Evolutionary conservation across 2,797 vertebrate species (phyloP), one percentile per base, ranked within the genome.

Genomic region (Botia almorhae): DNA sequence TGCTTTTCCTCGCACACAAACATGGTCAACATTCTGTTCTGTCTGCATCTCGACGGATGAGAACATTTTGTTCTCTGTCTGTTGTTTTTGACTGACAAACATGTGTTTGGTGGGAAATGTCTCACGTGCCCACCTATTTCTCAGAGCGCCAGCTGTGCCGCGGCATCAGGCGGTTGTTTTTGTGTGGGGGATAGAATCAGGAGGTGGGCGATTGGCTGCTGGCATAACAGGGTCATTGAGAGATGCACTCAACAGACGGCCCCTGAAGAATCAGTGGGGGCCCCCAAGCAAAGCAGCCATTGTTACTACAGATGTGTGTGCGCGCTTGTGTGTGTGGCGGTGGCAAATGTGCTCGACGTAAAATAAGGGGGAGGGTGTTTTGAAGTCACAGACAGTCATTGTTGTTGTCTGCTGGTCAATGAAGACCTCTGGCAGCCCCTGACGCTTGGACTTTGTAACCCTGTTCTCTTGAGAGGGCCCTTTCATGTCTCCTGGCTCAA

Each of bases 371-470:
- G 76, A 80, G 76, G 70, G 51, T 69, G 75, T 69, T 65, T 74
- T 81, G 53, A 10, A 81, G 43, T 70, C 85, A 85, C 76, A 85
- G 81, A 80, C 76, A 21, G 79, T 71, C 81, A 83, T 82, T 86
- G 85, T 83, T 83, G 78, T 79, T 73, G 81, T 85, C 85, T 81
- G 72, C 76, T 74, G 81, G 81, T 83, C 81, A 86, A 83, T 85
- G 83, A 80, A 80, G 72, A 69, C 75, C 72, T 85, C 68, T 72
- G 76, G 71, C 69, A 61, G 69, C 51, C 72, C 74, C 58, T 83
- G 72, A n/a, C 26, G 39, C 69, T 80, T 74, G 51, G 73, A 85
- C 81, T 74, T 69, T 63, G 79, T 83, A 82, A 85, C 78, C 83
- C 83, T 74, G 85, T 63, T 71, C 72, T 70, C 76, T 77, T 84